Conservation (phyloP, 2,113 vertebrate species). For the Paramisgurnus dabryanus region DNA sequence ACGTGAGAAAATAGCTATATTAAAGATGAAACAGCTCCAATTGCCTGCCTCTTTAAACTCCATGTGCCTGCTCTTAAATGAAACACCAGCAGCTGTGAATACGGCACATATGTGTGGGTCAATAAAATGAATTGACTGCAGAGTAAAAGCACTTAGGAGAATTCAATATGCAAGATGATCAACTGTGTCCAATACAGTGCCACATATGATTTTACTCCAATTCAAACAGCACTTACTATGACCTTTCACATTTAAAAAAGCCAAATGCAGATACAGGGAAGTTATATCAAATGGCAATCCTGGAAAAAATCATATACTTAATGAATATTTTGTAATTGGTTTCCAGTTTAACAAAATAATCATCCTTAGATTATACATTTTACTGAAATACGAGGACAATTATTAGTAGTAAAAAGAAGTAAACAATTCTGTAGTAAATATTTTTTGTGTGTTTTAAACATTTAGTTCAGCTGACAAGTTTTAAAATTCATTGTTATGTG, state of each 20-base stretch:
- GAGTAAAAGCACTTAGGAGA: conserved; percentile 45
- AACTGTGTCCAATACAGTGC: conserved; percentile 16
- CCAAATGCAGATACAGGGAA: background rate
- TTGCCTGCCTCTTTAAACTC: background rate
- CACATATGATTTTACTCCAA: conserved; percentile 20
- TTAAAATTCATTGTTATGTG: background rate
- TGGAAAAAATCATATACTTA: background rate
- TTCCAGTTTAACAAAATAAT: background rate
- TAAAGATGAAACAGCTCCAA: conserved; percentile 13
- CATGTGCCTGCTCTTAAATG: conserved; percentile 21
- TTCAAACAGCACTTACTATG: conserved; percentile 20
- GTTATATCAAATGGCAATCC: background rate
- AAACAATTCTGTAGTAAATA: too few species aligned
- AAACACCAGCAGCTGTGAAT: conserved; percentile 30
- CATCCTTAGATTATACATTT: too few species aligned
- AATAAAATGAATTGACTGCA: conserved; percentile 51
- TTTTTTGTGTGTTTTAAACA: too few species aligned
- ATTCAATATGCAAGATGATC: conserved; percentile 47
- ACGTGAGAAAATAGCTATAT: conserved; percentile 35
- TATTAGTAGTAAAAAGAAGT: too few species aligned
- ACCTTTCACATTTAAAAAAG: conserved; percentile 4
- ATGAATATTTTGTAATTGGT: background rate
- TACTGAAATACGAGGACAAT: too few species aligned
- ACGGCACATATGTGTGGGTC: conserved; percentile 29
- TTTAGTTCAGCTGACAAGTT: background rate